Evolutionary conservation across 2,113 vertebrate species (phyloP), one percentile per base, ranked within the genome.

Genomic region (Tachuris rubrigastra): DNA sequence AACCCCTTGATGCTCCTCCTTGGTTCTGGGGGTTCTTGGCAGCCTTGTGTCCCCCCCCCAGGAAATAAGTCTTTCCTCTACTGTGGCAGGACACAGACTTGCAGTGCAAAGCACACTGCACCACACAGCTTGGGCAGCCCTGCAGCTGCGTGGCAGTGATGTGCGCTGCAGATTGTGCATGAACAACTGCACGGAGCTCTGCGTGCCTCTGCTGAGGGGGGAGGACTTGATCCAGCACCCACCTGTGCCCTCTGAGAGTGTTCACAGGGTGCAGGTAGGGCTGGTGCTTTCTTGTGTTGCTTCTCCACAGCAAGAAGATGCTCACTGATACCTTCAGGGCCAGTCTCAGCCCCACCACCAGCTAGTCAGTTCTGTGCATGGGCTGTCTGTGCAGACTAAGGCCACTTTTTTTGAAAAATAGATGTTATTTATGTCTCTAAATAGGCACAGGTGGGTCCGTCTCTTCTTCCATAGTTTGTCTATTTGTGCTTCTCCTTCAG

Each of bases 71-170:
- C 65, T 77, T 88, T 77, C 53, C 68, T 59, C 59, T 1, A 1
- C 82, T 33, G 42, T 72, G 75, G 52, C 90, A 78, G 90, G 91
- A 92, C 25, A 2, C 35, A 25, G 52, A 25, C 49, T 86, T 85
- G 60, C 84, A 87, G 76, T 78, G 83, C 71, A 35, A 74, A 87
- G 69, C 78, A 63, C 24, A 13, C 39, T 10, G 9, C 67, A 49
- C 75, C 37, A 52, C 83, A 47, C 39, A n/a, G 55, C 63, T 30
- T 10, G 19, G 52, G 78, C 52, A 87, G 80, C 93, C 89, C 93
- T 47, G 80, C 65, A 91, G 93, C 91, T 44, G 89, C 86, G 87
- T 74, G 88, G 90, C 89, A 80, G 68, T 14, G 76, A 42, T 59
- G 58, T 78, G 47, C 47, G 52, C 74, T 3, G 0, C n/a, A 63